These are phyloP conservation scores for Saguinus imperator DNA, from an alignment of 2,113 vertebrate genomes.

Conservation along the genomic window DNA sequence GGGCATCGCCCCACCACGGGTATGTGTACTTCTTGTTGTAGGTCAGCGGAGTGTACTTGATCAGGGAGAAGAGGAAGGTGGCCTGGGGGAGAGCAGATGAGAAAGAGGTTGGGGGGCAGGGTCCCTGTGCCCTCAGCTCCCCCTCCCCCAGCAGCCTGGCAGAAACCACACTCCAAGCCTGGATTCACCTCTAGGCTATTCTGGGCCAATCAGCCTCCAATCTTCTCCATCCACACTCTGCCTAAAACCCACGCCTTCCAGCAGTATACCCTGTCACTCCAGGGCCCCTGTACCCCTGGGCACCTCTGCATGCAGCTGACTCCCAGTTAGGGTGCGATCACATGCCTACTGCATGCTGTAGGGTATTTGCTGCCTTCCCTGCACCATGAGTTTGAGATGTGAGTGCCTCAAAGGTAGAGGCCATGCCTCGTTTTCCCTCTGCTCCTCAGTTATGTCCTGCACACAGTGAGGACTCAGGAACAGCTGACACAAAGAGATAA, in stretches of 20 bases:
- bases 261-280: not conserved
- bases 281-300: not conserved
- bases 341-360: not conserved
- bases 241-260: not conserved
- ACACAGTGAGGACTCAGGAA: fast-evolving
- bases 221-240: not conserved
- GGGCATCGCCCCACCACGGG: conserved; percentile 94
- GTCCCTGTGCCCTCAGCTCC: not conserved
- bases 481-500: not conserved
- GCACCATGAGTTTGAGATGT: not conserved
- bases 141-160: not conserved
- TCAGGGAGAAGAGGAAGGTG: conserved; percentile 95
- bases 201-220: not conserved
- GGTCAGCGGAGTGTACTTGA: conserved; percentile 95
- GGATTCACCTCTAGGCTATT: not conserved
- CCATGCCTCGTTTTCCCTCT: not conserved
- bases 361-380: not conserved
- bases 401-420: not conserved
- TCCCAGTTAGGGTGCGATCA: not conserved
- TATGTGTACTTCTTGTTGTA: conserved; percentile 97
- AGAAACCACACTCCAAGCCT: not conserved
- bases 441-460: not conserved
- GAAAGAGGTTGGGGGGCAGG: not conserved
- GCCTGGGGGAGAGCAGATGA: conserved; percentile 83
- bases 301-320: fast-evolving